Evolutionary conservation across 2,888 invertebrate species (phyloP).

Genomic region (Cheilosia urbana): DNA sequence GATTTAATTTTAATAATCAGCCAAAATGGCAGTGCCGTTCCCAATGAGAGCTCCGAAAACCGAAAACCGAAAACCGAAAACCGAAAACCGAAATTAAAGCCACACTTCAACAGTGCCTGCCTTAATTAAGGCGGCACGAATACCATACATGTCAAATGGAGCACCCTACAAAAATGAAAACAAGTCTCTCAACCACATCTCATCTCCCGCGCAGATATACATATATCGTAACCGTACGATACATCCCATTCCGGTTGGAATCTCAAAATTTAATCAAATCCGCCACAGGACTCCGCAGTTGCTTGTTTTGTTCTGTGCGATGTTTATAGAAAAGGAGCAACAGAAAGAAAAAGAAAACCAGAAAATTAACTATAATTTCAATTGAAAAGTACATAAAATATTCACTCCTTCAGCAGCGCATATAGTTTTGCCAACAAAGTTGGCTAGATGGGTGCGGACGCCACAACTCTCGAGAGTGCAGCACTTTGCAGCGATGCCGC

Average conservation of each 20-base stretch:
- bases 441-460: slow-evolving; percentile 11
- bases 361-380: slow-evolving; percentile 65
- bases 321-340: slow-evolving; percentile 16
- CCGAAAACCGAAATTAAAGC: not conserved
- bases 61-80: slow-evolving; percentile 3
- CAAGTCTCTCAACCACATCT: not conserved
- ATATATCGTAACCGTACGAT: not conserved
- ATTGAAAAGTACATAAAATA: slow-evolving; percentile 69
- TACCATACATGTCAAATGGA: slow-evolving; percentile 10
- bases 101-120: not conserved
- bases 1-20: no score
- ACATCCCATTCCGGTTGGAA: not conserved
- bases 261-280: slow-evolving; percentile 69
- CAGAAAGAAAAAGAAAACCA: slow-evolving; percentile 14
- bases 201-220: not conserved
- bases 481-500: slow-evolving; percentile 45
- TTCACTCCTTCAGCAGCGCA: slow-evolving; percentile 51
- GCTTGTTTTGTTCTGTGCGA: slow-evolving; percentile 27
- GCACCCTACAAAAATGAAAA: not conserved
- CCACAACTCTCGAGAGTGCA: slow-evolving; percentile 57
- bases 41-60: not conserved
- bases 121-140: slow-evolving; percentile 20
- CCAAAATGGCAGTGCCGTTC: no score
- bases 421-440: slow-evolving; percentile 43
- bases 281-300: slow-evolving; percentile 50